Evolutionary conservation across 1,140 invertebrate genomes (phyloP).

Genomic region (Danaus melanippus): DNA sequence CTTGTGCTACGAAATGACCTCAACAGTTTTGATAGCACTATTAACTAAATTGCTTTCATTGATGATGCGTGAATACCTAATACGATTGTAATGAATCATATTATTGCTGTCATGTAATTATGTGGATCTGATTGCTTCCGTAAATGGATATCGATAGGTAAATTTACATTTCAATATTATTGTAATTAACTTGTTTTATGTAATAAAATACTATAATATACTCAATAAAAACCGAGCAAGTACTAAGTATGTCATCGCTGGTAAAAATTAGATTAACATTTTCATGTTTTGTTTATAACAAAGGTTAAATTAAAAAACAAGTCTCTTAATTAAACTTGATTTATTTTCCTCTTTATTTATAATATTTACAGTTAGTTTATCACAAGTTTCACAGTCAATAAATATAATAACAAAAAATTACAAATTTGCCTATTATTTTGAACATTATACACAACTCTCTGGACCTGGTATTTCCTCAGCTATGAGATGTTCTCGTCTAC

Average conservation of each 20-base stretch:
- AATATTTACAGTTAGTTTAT: slow-evolving; percentile 59
- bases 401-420: slow-evolving; percentile 27
- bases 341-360: slow-evolving; percentile 29
- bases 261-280: no score
- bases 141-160: no score
- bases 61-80: slow-evolving; percentile 5
- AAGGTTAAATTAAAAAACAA: no score
- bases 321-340: background rate
- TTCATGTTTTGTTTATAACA: no score
- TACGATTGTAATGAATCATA: slow-evolving; percentile 7
- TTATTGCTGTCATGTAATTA: slow-evolving; percentile 3
- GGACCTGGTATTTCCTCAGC: slow-evolving; percentile 63
- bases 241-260: no score
- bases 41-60: slow-evolving; percentile 8
- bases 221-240: no score
- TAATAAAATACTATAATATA: no score
- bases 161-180: no score
- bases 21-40: slow-evolving; percentile 7
- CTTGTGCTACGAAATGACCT: no score
- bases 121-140: background rate
- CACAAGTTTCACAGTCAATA: slow-evolving; percentile 66
- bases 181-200: no score
- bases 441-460: slow-evolving; percentile 62
- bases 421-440: slow-evolving; percentile 7
- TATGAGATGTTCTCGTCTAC: slow-evolving; percentile 62